Evolutionary conservation across 2,797 vertebrate genomes (phyloP).

Genomic region (Esox masquinongy): DNA sequence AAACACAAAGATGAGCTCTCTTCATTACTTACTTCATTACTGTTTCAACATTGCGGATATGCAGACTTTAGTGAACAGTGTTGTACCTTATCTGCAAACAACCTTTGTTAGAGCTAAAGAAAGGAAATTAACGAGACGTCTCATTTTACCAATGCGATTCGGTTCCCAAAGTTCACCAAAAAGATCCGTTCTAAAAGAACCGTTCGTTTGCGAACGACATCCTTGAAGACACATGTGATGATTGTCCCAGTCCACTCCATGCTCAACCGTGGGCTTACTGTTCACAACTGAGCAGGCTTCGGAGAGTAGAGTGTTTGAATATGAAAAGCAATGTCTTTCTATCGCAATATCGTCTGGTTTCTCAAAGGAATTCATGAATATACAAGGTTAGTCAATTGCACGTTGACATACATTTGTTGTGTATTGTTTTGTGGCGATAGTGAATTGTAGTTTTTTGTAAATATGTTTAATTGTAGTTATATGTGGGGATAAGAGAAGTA

Average conservation of each 20-base stretch:
- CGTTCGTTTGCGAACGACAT: no score
- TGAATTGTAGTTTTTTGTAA: neutral
- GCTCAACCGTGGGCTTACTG: neutral
- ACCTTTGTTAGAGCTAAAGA: no score
- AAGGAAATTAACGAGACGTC: no score
- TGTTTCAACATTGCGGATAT: no score
- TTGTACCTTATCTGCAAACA: no score
- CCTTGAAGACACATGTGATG: neutral
- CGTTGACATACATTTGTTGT: neutral
- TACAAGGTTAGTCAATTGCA: conserved; percentile 68
- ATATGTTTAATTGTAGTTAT: neutral
- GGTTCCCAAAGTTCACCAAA: no score
- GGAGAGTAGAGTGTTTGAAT: conserved; percentile 5
- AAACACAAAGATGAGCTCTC: no score
- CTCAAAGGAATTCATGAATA: conserved; percentile 75
- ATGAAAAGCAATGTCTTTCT: conserved; percentile 67
- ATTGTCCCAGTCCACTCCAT: neutral
- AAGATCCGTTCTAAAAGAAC: no score
- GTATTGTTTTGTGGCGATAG: neutral
- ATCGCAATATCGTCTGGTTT: conserved; percentile 75
- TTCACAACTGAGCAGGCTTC: neutral
- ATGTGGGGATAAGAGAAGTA: neutral
- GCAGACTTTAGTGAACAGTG: no score
- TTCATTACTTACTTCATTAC: no score
- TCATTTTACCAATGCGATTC: no score